A percentile compares a stretch with the other conserved stretches of the same genome.
Evolutionary conservation across 2,888 invertebrate species (phyloP).

Genomic region (Machimus rusticus): DNA sequence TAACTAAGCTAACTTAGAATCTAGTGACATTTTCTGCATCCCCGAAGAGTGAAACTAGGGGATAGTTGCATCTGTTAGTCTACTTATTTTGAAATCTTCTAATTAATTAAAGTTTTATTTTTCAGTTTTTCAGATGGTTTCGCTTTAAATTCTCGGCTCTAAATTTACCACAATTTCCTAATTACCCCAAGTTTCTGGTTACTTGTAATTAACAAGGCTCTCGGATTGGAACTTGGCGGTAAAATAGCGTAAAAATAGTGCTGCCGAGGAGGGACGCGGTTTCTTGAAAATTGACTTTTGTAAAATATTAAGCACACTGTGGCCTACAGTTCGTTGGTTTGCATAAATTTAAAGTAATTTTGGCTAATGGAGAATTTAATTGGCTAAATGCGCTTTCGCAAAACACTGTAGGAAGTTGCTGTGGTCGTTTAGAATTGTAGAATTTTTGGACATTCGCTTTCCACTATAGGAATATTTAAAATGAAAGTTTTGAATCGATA

Average conservation of each 20-base stretch:
- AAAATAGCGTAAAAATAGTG: not conserved
- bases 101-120: conserved; percentile 21
- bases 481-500: not conserved
- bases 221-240: not conserved
- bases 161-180: conserved; percentile 13
- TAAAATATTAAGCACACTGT: not conserved
- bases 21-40: not conserved
- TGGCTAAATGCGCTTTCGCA: not conserved
- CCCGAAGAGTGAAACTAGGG: not conserved
- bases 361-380: not conserved
- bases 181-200: not conserved
- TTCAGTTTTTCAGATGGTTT: not conserved
- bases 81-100: not conserved
- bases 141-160: not conserved
- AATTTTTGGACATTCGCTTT: not conserved
- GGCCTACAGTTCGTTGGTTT: not conserved
- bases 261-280: not conserved
- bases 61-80: not conserved
- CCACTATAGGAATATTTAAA: not conserved
- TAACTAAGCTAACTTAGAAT: not conserved
- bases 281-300: not conserved
- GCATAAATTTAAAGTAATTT: not conserved
- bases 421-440: not conserved
- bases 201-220: not conserved
- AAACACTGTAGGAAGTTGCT: not conserved